Percentiles rank a stretch among this genome's conserved stretches.
phyloP scores from a whole-genome alignment of 2,888 invertebrate species.

The Stenichneumon culpator region DNA sequence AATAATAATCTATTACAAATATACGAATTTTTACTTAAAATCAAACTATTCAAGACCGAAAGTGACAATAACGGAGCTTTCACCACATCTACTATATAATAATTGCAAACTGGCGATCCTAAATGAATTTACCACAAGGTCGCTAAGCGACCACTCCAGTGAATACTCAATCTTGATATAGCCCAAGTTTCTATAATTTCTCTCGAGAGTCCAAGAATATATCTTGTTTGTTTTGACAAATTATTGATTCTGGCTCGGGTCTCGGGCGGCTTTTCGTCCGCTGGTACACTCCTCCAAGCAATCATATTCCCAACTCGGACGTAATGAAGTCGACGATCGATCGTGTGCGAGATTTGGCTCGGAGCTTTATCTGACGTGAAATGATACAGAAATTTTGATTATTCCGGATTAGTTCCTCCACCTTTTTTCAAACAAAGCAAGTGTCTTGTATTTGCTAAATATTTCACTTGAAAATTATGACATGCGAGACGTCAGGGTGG shows the following conservation, averaged over 20 bases:
- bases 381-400: too few species aligned
- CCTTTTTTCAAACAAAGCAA: too few species aligned
- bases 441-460: too few species aligned
- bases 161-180: conserved; percentile 53
- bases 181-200: conserved; percentile 64
- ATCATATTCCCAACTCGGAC: conserved; percentile 40
- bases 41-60: neutral
- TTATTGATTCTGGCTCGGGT: conserved; percentile 63
- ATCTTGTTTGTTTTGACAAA: conserved; percentile 63
- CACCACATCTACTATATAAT: neutral
- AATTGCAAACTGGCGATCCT: neutral
- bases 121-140: conserved; percentile 40
- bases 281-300: conserved; percentile 44
- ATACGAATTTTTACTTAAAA: neutral
- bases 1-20: neutral
- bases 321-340: conserved; percentile 39
- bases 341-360: conserved; percentile 38
- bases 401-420: too few species aligned
- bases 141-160: conserved; percentile 22
- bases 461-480: too few species aligned
- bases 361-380: neutral
- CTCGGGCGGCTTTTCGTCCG: neutral
- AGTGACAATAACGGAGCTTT: neutral
- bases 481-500: too few species aligned
- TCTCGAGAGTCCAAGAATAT: conserved; percentile 54